phyloP scores from a whole-genome alignment of 2,888 invertebrate species.

The Clistopyga incitator region DNA sequence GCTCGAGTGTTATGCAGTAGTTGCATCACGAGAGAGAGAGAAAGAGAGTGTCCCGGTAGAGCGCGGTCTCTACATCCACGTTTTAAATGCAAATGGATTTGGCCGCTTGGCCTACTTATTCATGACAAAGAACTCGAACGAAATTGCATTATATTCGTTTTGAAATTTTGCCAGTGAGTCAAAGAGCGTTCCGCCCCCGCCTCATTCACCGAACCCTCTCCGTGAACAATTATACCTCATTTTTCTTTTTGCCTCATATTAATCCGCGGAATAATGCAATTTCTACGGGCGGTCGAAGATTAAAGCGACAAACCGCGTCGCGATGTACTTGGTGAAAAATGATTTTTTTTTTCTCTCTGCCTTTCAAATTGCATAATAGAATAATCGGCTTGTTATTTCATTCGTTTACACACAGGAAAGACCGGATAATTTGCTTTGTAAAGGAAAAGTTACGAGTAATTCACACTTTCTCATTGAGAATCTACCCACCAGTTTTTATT shows the following conservation, averaged over 20 bases:
- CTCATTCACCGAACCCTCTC: background rate
- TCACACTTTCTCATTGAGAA: no score
- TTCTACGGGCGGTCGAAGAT: background rate
- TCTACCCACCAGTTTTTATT: no score
- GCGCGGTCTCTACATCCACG: slow-evolving; percentile 45
- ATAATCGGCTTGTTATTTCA: no score
- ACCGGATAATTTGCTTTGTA: no score
- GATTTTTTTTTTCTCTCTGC: background rate
- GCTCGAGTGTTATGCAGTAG: slow-evolving; percentile 53
- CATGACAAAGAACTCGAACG: slow-evolving; percentile 64
- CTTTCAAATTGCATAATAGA: no score
- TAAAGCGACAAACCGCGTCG: background rate
- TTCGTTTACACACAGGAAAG: no score
- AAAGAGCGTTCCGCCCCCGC: slow-evolving; percentile 22
- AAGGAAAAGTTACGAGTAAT: no score
- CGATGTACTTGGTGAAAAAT: background rate
- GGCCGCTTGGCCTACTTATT: slow-evolving; percentile 66
- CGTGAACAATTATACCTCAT: slow-evolving; percentile 28
- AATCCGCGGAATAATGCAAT: slow-evolving; percentile 8
- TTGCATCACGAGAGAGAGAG: slow-evolving; percentile 35
- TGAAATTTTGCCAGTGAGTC: slow-evolving; percentile 52
- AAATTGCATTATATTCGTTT: slow-evolving; percentile 67
- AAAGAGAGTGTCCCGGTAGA: slow-evolving; percentile 56
- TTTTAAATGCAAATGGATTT: slow-evolving; percentile 71
- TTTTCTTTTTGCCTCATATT: slow-evolving; percentile 35